These are phyloP conservation scores for Metacarcinus magister DNA, from an alignment of 2,888 invertebrate species.

Conservation along the genomic window DNA sequence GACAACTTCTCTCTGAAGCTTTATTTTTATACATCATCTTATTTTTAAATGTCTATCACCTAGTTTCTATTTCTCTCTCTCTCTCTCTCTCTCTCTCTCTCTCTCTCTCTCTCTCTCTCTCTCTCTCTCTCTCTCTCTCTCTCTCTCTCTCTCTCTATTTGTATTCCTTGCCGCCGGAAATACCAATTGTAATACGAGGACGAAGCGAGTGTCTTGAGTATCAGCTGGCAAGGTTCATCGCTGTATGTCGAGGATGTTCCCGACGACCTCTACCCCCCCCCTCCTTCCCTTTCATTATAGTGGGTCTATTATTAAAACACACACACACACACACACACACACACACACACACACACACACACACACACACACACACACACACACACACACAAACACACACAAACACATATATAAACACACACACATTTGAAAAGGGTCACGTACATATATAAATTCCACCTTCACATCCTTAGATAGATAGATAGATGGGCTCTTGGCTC, in stretches of 20 bases:
- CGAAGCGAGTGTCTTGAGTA: not conserved
- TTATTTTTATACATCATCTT: not conserved
- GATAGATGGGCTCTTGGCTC: not conserved
- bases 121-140: slow-evolving; percentile 53
- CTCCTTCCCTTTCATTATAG: not conserved
- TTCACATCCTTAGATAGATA: not conserved
- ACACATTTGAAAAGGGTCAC: not conserved
- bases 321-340: slow-evolving; percentile 51
- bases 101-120: slow-evolving; percentile 28
- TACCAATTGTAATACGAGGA: not conserved
- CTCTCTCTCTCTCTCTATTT: not conserved
- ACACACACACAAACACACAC: too few relatives aligned
- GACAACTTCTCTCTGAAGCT: not conserved
- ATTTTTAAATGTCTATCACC: not conserved
- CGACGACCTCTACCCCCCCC: not conserved
- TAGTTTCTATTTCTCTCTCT: not conserved
- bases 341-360: slow-evolving; percentile 64
- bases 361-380: slow-evolving; percentile 58
- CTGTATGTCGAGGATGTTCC: not conserved
- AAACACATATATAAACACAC: too few relatives aligned
- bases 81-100: slow-evolving; percentile 41
- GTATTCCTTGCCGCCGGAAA: not conserved
- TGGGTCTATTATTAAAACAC: slow-evolving; percentile 13
- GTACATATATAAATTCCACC: not conserved
- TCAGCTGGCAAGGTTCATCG: not conserved